A percentile compares a stretch with the other conserved stretches of the same genome.
Conservation (phyloP, 92 coral and sea anemone species). For the Metridium senile region DNA sequence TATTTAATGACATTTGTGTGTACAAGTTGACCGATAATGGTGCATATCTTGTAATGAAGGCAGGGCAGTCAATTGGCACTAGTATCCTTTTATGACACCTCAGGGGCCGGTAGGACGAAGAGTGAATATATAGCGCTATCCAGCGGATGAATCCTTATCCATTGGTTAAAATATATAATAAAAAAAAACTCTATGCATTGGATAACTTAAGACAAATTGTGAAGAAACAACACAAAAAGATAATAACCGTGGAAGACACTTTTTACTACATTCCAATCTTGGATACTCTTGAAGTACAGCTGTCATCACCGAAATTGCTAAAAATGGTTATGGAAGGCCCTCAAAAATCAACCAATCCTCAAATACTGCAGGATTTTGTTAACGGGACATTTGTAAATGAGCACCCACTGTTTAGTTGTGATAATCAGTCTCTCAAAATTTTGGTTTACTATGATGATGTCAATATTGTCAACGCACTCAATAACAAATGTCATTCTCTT, state of each 20-base stretch:
- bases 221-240: conserved; percentile 23
- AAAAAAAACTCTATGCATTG: too few species aligned
- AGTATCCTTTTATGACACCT: too few species aligned
- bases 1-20: too few species aligned
- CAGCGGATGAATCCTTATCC: too few species aligned
- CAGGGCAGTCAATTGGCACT: too few species aligned
- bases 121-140: too few species aligned
- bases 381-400: conserved; percentile 23
- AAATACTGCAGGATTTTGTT: conserved; percentile 22
- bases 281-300: conserved; percentile 29
- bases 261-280: conserved; percentile 51
- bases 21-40: too few species aligned
- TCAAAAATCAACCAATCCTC: neutral
- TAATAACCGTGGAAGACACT: conserved; percentile 6
- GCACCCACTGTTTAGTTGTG: conserved; percentile 39
- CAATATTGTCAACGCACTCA: conserved; percentile 35
- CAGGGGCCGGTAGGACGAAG: too few species aligned
- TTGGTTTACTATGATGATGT: conserved; percentile 58
- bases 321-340: conserved; percentile 27
- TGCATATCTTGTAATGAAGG: too few species aligned
- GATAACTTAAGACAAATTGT: too few species aligned
- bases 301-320: conserved; percentile 20
- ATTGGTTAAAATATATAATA: too few species aligned
- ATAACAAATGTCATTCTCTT: conserved; percentile 39
- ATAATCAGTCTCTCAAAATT: conserved; percentile 22